Base-by-base conservation (phyloP, 2,113 vertebrate genomes). In the Laterallus jamaicensis region DNA sequence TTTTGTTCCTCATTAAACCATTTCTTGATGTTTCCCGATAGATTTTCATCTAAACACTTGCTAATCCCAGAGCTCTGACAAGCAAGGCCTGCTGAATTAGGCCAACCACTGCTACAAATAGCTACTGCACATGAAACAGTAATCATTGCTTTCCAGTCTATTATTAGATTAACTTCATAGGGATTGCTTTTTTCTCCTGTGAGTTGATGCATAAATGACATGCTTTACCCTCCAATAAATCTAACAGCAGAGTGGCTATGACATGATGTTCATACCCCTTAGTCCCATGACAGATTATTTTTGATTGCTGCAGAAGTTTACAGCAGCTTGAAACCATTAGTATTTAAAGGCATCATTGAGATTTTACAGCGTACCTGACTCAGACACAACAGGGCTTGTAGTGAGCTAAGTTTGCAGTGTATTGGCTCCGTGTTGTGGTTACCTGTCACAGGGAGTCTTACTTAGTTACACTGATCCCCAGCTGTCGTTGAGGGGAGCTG, bases 81-180 rank as follows among this genome's bases (percentile, higher is more conserved):
- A 96, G 95, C 59, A 39, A 92, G 90, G 88, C 89, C 95, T 89
- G 91, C 90, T 96, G 95, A 98, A 98, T 97, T 97, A 97, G 97
- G 97, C 97, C 97, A 97, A 93, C 96, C 93, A 96, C 87, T 93
- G 92, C 94, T 97, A 93, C 97, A 97, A 97, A 98, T 97, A 98
- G 93, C 96, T 96, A 86, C 91, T 97, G 95, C 97, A 96, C 97
- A 97, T 97, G 96, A 98, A 98, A 97, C 49, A 79, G 97, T 98
- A 98, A 98, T 98, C 98, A 97, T 97, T 97, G 96, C 95, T 97
- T 98, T 97, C 95, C 95, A 98, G 94, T 97, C 97, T 98, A 97
- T 98, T 98, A 98, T 98, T 98, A 98, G 97, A 98, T 98, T 98
- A 98, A 98, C 97, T 98, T 98, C 97, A 95, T 95, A 97, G 96